These are phyloP conservation scores for Drosophila mojavensis DNA, from an alignment of 1,140 invertebrate species.

Conservation along the genomic window DNA sequence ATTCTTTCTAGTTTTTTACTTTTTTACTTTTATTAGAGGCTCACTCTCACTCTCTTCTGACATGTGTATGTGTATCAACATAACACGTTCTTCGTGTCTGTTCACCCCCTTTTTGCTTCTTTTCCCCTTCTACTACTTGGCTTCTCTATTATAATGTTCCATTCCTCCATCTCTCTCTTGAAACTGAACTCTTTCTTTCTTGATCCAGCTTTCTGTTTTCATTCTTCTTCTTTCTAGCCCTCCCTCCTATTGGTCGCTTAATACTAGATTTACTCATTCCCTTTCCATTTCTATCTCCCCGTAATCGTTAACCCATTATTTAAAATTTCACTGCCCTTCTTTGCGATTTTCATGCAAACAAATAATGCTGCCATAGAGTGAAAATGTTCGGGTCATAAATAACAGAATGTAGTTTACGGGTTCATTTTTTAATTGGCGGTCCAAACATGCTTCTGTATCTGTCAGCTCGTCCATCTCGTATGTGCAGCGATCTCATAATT, in stretches of 20 bases:
- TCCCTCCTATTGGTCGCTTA: background rate
- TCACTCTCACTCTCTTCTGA: too few relatives aligned
- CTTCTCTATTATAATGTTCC: too few relatives aligned
- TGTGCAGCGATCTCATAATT: conserved; percentile 23
- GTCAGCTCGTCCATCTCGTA: conserved; percentile 20
- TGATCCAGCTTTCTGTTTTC: background rate
- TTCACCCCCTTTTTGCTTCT: too few relatives aligned
- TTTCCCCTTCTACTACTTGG: too few relatives aligned
- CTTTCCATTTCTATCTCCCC: background rate
- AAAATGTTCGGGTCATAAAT: conserved; percentile 10
- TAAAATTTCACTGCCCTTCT: background rate
- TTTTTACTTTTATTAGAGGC: too few relatives aligned
- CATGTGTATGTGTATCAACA: too few relatives aligned
- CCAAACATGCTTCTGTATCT: conserved; percentile 32
- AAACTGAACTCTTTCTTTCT: too few relatives aligned
- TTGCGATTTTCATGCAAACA: background rate
- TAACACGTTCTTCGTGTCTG: too few relatives aligned
- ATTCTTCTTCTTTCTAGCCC: background rate
- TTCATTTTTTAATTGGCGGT: conserved; percentile 2
- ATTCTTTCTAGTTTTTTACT: too few relatives aligned
- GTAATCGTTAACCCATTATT: background rate
- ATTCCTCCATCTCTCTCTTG: too few relatives aligned
- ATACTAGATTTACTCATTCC: background rate
- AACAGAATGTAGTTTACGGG: background rate
- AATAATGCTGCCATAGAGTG: background rate